Evolutionary conservation across 1,140 invertebrate genomes (phyloP).

Genomic region (Cataglyphis hispanica): DNA sequence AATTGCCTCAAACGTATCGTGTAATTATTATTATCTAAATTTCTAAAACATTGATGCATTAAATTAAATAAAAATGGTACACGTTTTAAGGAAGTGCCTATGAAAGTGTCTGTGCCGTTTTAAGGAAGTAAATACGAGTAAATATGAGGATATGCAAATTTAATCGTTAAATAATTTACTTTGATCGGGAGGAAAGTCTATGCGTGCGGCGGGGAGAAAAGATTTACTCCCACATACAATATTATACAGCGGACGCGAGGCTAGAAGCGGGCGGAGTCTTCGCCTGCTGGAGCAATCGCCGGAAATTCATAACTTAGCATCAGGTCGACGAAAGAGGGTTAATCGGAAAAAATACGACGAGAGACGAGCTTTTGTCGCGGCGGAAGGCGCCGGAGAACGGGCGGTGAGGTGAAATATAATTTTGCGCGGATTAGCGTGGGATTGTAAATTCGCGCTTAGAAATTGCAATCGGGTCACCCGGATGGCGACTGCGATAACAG

Average conservation of each 20-base stretch:
- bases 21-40: too few relatives aligned
- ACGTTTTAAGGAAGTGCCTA: not conserved
- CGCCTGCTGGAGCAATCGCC: slow-evolving; percentile 44
- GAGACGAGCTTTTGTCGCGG: slow-evolving; percentile 72
- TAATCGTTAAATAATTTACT: slow-evolving; percentile 46
- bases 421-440: slow-evolving; percentile 76
- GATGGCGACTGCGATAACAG: slow-evolving; percentile 14
- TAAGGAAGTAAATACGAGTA: not conserved
- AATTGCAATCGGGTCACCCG: slow-evolving; percentile 54
- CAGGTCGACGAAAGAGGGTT: slow-evolving; percentile 77
- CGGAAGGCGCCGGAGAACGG: slow-evolving; percentile 36
- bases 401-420: slow-evolving; percentile 77
- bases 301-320: slow-evolving; percentile 83
- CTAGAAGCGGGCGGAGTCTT: slow-evolving; percentile 36
- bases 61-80: slow-evolving; percentile 8
- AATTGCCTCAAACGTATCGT: too few relatives aligned
- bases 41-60: not conserved
- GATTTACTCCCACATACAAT: slow-evolving; percentile 52
- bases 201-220: slow-evolving; percentile 20
- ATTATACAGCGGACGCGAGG: slow-evolving; percentile 1
- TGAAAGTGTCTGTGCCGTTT: too few relatives aligned
- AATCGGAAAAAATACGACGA: slow-evolving; percentile 80
- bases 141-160: slow-evolving; percentile 38
- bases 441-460: slow-evolving; percentile 66
- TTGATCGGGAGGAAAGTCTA: slow-evolving; percentile 59